Conservation (phyloP, 2,797 vertebrate genomes). For the Rhynchonycteris naso region DNA sequence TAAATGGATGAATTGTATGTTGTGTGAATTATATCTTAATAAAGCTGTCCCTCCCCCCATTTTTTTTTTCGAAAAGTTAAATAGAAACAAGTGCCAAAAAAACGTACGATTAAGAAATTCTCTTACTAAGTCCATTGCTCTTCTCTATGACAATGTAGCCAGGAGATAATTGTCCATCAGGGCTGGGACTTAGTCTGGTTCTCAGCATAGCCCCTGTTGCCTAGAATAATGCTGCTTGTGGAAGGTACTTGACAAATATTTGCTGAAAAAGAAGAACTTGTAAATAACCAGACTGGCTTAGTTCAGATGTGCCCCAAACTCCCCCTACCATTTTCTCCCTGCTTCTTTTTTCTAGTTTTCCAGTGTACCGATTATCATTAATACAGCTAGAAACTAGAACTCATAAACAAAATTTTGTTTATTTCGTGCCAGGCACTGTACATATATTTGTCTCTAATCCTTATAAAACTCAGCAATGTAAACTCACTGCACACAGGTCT, state of each 20-base stretch:
- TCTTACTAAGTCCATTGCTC: background rate
- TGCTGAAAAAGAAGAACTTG: background rate
- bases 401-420: constrained; percentile 21
- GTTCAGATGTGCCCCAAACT: background rate
- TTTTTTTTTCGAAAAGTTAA: constrained; percentile 37
- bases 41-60: background rate
- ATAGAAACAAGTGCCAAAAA: background rate
- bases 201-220: background rate
- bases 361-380: background rate
- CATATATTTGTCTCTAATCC: constrained; percentile 46
- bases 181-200: background rate
- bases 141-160: background rate
- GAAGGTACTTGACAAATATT: background rate
- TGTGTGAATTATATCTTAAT: background rate
- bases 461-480: constrained; percentile 56
- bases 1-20: background rate
- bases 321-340: background rate
- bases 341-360: background rate
- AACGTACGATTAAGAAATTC: background rate
- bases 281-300: background rate
- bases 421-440: constrained; percentile 35
- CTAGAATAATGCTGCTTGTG: background rate
- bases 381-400: background rate
- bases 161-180: background rate
- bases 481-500: constrained; percentile 39